Evolutionary conservation across 2,113 vertebrate genomes (phyloP), one percentile per base, ranked within the genome.

Genomic region (Neogale vison): DNA sequence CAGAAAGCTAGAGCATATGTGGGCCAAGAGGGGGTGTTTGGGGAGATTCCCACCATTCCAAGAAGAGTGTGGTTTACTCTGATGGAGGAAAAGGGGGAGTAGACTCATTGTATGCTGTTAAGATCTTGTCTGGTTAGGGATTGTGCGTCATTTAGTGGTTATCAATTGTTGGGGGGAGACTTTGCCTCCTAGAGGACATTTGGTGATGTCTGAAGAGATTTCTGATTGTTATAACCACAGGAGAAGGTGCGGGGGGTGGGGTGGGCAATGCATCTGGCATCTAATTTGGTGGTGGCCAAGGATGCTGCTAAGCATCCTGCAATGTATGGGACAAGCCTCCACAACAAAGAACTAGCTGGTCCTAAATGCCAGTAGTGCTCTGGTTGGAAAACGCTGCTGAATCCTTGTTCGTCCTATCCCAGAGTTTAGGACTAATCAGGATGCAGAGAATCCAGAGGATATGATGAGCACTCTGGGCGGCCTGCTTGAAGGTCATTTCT

Each of bases 11-110:
- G 26, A 63, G 26, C 69, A 0, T 31, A n/a, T 59, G 50, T 39
- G 42, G 29, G 8, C 14, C 6, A 71, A 47, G 10, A 36, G 0
- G 2, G 21, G 0, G 17, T 5, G 17, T 5, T 45, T 65, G 61
- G n/a, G 29, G 31, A 0, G 0, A 79, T 79, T 50, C 21, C 10
- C 7, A 42, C 15, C 24, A 57, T 59, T 52, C 47, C 7, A n/a
- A 34, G 18, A 17, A 69, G n/a, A 76, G 5, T 76, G 4, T 69
- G 57, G 10, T 61, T 59, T 39, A n/a, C 21, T 47, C 24, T 67
- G 47, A 65, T 57, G 65, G 29, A 23, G 72, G 61, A 79, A 72
- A 36, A 77, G 74, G 71, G 61, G 67, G 4, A 59, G 8, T 23
- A 36, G 65, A 42, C 18, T 71, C 3, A 12, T 6, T 79, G 9